Evolutionary conservation across 1,140 invertebrate species (phyloP).

Genomic region (Drosophila quadrilineata): DNA sequence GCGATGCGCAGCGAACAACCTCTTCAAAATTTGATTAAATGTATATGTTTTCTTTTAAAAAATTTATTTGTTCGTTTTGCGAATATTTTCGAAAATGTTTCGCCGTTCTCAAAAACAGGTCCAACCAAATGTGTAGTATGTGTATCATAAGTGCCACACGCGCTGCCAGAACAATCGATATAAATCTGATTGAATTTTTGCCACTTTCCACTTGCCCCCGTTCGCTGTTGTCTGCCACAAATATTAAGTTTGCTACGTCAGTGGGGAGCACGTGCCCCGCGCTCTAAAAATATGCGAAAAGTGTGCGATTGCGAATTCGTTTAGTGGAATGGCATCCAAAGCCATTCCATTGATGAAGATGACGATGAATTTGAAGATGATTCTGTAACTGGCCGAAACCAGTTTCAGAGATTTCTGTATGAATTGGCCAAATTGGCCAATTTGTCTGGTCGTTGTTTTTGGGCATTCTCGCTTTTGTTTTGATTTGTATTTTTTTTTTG

Average conservation of each 20-base stretch:
- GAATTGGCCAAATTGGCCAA: slow-evolving; percentile 9
- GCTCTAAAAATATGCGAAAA: slow-evolving; percentile 60
- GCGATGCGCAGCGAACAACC: slow-evolving; percentile 5
- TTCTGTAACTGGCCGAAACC: slow-evolving; percentile 63
- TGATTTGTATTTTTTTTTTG: slow-evolving; percentile 33
- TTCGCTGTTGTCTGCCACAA: not conserved
- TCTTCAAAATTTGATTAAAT: slow-evolving; percentile 28
- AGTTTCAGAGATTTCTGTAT: slow-evolving; percentile 49
- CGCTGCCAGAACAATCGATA: slow-evolving; percentile 25
- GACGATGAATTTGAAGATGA: slow-evolving; percentile 7
- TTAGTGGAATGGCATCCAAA: not conserved
- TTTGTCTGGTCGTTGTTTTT: no score
- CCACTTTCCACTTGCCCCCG: slow-evolving; percentile 15
- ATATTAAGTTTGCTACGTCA: slow-evolving; percentile 23
- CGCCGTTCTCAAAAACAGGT: slow-evolving; percentile 39
- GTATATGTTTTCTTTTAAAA: not conserved
- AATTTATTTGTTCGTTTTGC: slow-evolving; percentile 13
- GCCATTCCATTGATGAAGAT: slow-evolving; percentile 26
- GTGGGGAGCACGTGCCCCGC: slow-evolving; percentile 32
- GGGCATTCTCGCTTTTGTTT: not conserved
- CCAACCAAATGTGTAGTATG: slow-evolving; percentile 7
- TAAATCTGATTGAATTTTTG: slow-evolving; percentile 6
- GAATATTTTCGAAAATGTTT: slow-evolving; percentile 26
- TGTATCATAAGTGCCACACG: slow-evolving; percentile 42
- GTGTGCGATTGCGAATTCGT: slow-evolving; percentile 54